These are phyloP conservation scores for Ruditapes philippinarum DNA, from an alignment of 1,140 invertebrate species.

Conservation along the genomic window DNA sequence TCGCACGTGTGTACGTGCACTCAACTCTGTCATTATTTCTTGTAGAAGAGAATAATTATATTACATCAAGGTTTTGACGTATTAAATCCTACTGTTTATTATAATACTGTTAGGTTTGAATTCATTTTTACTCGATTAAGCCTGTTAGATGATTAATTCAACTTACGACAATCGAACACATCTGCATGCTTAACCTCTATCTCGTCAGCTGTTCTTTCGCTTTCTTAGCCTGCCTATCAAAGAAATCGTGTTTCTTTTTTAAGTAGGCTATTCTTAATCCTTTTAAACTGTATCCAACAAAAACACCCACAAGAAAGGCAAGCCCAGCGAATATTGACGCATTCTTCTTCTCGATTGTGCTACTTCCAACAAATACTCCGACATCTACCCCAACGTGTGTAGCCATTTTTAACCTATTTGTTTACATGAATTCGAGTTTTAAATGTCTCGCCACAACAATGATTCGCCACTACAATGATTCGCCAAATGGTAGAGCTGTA, in stretches of 20 bases:
- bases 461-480: no score
- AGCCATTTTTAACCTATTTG: slow-evolving; percentile 24
- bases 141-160: neutral
- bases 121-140: slow-evolving; percentile 3
- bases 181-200: neutral
- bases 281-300: slow-evolving; percentile 35
- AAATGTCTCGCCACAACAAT: no score
- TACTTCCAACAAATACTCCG: neutral
- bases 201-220: slow-evolving; percentile 28
- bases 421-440: no score
- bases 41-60: no score
- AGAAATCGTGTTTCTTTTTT: slow-evolving; percentile 68
- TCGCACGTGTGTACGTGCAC: no score
- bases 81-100: no score
- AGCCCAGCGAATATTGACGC: slow-evolving; percentile 55
- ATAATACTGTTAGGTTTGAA: no score
- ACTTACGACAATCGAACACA: slow-evolving; percentile 29
- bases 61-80: no score
- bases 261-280: slow-evolving; percentile 45
- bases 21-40: no score
- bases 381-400: slow-evolving; percentile 41
- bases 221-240: slow-evolving; percentile 51
- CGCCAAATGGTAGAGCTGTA: no score
- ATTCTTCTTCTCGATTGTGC: slow-evolving; percentile 22
- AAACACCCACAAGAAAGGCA: slow-evolving; percentile 46